Evolutionary conservation across 2,113 vertebrate genomes (phyloP), one percentile per base, ranked within the genome.

Genomic region (Maccullochella peelii): DNA sequence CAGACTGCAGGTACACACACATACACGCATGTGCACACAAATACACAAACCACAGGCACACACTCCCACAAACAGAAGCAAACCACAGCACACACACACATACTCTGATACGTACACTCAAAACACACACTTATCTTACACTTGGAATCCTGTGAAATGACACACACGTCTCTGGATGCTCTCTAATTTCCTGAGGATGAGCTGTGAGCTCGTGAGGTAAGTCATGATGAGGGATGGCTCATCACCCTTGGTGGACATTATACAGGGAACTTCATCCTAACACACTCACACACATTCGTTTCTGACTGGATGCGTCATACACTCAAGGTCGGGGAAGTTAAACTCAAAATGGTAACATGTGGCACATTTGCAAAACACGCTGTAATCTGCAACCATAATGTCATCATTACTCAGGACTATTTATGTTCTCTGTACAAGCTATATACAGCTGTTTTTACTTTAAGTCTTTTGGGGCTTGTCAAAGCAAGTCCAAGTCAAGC

Each of bases 151-250:
- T 47, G 63, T 77, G 55, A 88, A 87, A 76, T 68, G 52, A 89
- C 82, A 70, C 62, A 61, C 55, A 47, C 14, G 4, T 49, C 20
- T 86, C 61, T 78, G 73, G 76, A 86, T 36, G 73, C 85, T 72
- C 89, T 92, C 80, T 90, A 82, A 91, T 88, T 90, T 89, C 75
- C 85, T 80, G 67, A 79, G 67, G 69, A 52, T 36, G 66, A 86
- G 78, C 76, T 63, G 74, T 55, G 73, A 77, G 79, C 42, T 73
- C 7, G 76, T 69, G 82, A 89, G 83, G 52, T 86, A 76, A 83
- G 61, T 77, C 73, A 33, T 0, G 82, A 77, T 79, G 73, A 87
- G 25, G n/a, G 82, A 83, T 63, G 82, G 63, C 65, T 85, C 68
- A 73, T 87, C 77, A 77, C 50, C 18, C 79, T 72, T 8, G 16